Percentiles rank a stretch among this genome's conserved stretches.
Evolutionary conservation across 2,888 invertebrate genomes (phyloP).

Genomic region (Tipula vernalis): DNA sequence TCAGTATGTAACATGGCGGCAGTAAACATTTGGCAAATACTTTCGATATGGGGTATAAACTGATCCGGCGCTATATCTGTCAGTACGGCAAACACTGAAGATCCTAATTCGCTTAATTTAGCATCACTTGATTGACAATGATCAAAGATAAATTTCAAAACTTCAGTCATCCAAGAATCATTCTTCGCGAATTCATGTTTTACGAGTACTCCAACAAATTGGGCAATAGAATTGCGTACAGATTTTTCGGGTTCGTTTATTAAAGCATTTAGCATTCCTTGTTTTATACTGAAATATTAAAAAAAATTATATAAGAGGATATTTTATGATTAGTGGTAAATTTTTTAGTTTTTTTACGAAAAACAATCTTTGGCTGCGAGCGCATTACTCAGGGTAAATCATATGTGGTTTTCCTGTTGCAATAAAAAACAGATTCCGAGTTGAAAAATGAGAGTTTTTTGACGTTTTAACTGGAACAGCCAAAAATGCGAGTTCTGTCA

Average conservation of each 20-base stretch:
- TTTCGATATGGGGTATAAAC: slow-evolving; percentile 50
- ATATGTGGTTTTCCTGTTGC: too few relatives aligned
- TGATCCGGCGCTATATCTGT: slow-evolving; percentile 56
- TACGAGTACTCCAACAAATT: slow-evolving; percentile 56
- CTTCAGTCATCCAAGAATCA: slow-evolving; percentile 29
- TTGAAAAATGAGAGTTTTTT: too few relatives aligned
- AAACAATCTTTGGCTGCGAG: too few relatives aligned
- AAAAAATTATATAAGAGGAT: background rate
- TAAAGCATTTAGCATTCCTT: slow-evolving; percentile 46
- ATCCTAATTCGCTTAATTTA: slow-evolving; percentile 31
- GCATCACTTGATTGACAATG: slow-evolving; percentile 28
- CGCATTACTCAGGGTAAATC: too few relatives aligned
- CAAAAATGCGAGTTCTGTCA: too few relatives aligned
- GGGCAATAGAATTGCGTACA: slow-evolving; percentile 57
- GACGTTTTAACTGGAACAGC: too few relatives aligned
- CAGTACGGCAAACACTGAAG: slow-evolving; percentile 49
- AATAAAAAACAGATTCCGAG: too few relatives aligned
- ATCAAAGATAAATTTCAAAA: slow-evolving; percentile 30
- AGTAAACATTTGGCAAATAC: slow-evolving; percentile 40
- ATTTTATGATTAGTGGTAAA: background rate
- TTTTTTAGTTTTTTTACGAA: background rate
- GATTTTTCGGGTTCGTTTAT: slow-evolving; percentile 47
- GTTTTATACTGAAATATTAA: slow-evolving; percentile 39
- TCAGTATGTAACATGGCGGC: slow-evolving; percentile 28
- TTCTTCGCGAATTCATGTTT: slow-evolving; percentile 54